Conservation (phyloP, 2,888 invertebrate species). For the Pristionchus arcanus region DNA sequence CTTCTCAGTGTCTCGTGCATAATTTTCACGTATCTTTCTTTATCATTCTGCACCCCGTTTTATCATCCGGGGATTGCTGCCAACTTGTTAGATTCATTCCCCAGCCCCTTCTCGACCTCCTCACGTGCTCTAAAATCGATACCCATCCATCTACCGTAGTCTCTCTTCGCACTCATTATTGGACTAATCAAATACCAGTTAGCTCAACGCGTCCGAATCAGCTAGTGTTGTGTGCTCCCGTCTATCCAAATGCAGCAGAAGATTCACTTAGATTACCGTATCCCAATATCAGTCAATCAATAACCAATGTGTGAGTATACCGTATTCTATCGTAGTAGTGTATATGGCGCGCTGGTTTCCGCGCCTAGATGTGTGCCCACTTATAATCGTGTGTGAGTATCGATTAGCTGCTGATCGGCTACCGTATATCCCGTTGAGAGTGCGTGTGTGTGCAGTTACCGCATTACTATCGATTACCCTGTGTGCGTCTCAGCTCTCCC, state of each 20-base stretch:
- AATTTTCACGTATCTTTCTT: neutral
- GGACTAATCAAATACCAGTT: neutral
- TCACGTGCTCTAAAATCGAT: neutral
- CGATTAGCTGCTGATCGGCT: neutral
- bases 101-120: neutral
- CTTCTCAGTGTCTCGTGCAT: neutral
- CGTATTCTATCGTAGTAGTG: conserved; percentile 43
- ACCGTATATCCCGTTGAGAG: neutral
- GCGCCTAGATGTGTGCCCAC: neutral
- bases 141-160: too few species aligned
- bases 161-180: neutral
- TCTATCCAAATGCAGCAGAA: neutral
- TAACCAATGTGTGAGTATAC: neutral
- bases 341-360: conserved; percentile 25
- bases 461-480: neutral
- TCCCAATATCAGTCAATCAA: conserved; percentile 15
- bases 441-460: neutral
- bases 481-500: neutral
- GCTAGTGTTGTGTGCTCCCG: neutral
- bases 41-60: neutral
- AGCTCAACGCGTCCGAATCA: neutral
- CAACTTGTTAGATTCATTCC: conserved; percentile 1
- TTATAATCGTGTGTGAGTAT: too few species aligned
- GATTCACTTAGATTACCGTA: conserved; percentile 1
- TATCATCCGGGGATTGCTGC: neutral